Percentiles rank a stretch among this genome's conserved stretches.
phyloP scores from a whole-genome alignment of 2,888 invertebrate genomes.

The Heliconius hortense region DNA sequence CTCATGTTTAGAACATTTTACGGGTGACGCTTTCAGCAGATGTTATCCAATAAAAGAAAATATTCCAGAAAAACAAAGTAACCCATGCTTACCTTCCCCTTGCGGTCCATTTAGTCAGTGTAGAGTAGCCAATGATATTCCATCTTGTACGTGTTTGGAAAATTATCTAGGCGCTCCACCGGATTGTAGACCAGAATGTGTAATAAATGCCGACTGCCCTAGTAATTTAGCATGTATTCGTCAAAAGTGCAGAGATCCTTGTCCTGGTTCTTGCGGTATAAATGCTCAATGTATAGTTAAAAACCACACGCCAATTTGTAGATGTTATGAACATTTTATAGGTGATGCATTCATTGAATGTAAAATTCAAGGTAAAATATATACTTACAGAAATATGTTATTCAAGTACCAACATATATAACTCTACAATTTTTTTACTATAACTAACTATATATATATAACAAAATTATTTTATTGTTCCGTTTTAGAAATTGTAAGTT shows the following conservation, averaged over 20 bases:
- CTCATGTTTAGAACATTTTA: slow-evolving; percentile 82
- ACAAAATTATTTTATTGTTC: neutral
- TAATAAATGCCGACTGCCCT: slow-evolving; percentile 88
- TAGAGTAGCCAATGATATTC: slow-evolving; percentile 80
- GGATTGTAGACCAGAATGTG: slow-evolving; percentile 86
- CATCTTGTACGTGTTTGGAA: slow-evolving; percentile 84
- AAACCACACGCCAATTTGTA: slow-evolving; percentile 88
- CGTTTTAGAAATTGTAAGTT: slow-evolving; percentile 52
- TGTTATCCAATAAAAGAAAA: slow-evolving; percentile 69
- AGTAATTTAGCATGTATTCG: slow-evolving; percentile 89
- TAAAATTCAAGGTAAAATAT: slow-evolving; percentile 72
- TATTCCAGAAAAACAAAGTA: slow-evolving; percentile 54
- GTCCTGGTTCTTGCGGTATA: slow-evolving; percentile 88
- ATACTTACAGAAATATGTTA: neutral
- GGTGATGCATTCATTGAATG: slow-evolving; percentile 88
- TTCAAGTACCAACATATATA: neutral
- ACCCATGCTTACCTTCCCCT: slow-evolving; percentile 84
- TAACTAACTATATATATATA: too few species aligned
- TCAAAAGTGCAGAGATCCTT: slow-evolving; percentile 90
- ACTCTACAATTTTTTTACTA: neutral
- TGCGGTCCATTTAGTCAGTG: slow-evolving; percentile 87
- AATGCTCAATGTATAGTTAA: slow-evolving; percentile 84
- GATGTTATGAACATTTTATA: slow-evolving; percentile 85
- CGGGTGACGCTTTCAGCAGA: slow-evolving; percentile 85
- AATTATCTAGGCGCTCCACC: slow-evolving; percentile 88